Conservation (phyloP, 2,113 vertebrate species). For the Sisor rabdophorus region DNA sequence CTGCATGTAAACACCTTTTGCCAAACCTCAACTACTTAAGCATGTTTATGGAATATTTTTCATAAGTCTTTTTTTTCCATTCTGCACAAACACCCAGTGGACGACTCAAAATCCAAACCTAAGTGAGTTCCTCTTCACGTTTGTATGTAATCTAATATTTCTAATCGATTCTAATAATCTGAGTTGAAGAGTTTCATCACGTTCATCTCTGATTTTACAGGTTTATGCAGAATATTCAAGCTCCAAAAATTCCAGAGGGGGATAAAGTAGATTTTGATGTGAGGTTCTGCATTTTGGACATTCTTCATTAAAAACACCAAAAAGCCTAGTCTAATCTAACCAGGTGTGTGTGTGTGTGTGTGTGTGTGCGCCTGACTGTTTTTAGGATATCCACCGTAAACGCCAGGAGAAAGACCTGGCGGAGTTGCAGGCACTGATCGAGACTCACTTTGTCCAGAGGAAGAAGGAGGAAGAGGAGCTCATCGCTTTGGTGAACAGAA, state of each 20-base stretch:
- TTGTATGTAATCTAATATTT: background rate
- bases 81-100: slow-evolving; percentile 43
- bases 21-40: background rate
- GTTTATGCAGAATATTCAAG: slow-evolving; percentile 69
- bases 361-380: slow-evolving; percentile 1
- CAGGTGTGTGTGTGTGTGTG: slow-evolving; percentile 4
- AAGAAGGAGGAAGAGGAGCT: slow-evolving; percentile 89
- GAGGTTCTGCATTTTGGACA: slow-evolving; percentile 37
- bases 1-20: background rate
- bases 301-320: background rate
- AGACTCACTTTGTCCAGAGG: slow-evolving; percentile 86
- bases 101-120: slow-evolving; percentile 68
- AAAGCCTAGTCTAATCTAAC: background rate
- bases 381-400: slow-evolving; percentile 86
- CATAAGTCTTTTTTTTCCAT: slow-evolving; percentile 9
- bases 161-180: background rate
- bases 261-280: slow-evolving; percentile 78
- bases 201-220: slow-evolving; percentile 42
- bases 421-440: slow-evolving; percentile 87
- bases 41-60: background rate
- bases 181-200: background rate
- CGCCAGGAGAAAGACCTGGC: slow-evolving; percentile 86
- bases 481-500: slow-evolving; percentile 80
- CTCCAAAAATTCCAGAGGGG: slow-evolving; percentile 74
- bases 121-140: slow-evolving; percentile 61